A percentile compares a stretch with the other conserved stretches of the same genome.
Evolutionary conservation across 2,888 invertebrate genomes (phyloP).

Genomic region (Pseudococcus jackbeardsleyi): DNA sequence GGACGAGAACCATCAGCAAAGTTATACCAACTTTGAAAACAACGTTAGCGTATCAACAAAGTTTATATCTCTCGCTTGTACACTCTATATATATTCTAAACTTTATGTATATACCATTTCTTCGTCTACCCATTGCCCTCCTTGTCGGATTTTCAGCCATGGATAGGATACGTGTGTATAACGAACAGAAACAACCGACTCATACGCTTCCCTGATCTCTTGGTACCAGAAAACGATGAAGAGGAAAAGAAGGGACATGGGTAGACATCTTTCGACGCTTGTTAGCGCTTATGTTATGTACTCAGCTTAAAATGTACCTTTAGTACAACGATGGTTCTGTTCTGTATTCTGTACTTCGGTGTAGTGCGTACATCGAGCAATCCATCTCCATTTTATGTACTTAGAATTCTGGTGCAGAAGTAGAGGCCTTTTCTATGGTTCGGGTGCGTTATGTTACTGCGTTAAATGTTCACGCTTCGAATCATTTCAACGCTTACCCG

Average conservation of each 20-base stretch:
- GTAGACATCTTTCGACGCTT: slow-evolving; percentile 27
- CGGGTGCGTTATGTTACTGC: neutral
- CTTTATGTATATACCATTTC: slow-evolving; percentile 21
- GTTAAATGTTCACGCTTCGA: neutral
- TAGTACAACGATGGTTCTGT: no score
- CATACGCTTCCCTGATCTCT: neutral
- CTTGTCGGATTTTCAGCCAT: neutral
- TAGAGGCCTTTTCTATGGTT: neutral
- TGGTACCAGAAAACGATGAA: neutral
- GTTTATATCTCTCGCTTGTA: slow-evolving; percentile 40
- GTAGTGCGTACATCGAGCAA: neutral
- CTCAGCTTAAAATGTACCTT: neutral
- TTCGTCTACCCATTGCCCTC: neutral
- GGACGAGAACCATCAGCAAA: neutral
- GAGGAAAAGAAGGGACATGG: neutral
- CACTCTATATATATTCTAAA: slow-evolving; percentile 9
- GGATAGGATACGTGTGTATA: neutral
- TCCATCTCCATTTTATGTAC: neutral
- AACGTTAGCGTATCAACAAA: slow-evolving; percentile 43
- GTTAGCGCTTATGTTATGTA: slow-evolving; percentile 32
- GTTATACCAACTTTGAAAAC: slow-evolving; percentile 42
- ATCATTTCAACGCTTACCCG: neutral
- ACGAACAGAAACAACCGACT: neutral
- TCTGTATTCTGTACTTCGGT: neutral
- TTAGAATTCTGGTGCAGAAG: no score